Evolutionary conservation across 2,888 invertebrate species (phyloP), one percentile per base, ranked within the genome.

Genomic region (Torymus auratus): DNA sequence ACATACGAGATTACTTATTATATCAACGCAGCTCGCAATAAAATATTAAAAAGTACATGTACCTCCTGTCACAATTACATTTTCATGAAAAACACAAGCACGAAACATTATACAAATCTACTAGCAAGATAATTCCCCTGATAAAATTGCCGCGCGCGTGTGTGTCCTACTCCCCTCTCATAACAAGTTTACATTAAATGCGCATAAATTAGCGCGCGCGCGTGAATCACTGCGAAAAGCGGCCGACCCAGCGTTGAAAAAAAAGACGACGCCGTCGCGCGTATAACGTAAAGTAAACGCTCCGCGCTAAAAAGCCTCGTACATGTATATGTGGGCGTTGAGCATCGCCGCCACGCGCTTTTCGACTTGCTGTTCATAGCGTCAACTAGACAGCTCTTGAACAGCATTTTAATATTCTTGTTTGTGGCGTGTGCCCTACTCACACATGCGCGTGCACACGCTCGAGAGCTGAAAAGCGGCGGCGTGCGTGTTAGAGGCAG

Each of bases 171-270:
- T n/a, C 10, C 15, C n/a, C 17, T 60, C 60, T 60, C 60, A 11
- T 4, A 13, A n/a, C 50, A 61, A 60, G 60, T 52, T 61, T 71
- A 60, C 60, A 71, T 71, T 71, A 50, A 71, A 71, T 60, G 50
- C 17, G 50, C 71, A 61, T 71, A 60, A 71, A 71, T 70, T 58
- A 41, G 11, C 5, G 2, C 10, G 7, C 10, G 7, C 12, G 62
- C 14, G n/a, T 53, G 52, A 55, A 71, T 60, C 71, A 60, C 71
- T 17, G 60, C 41, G 7, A 41, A 41, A 41, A 41, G 41, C 41
- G 41, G 7, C 7, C 41, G 41, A 7, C 41, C 41, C 41, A 41
- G 41, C 41, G 41, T 41, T 1, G 41, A 41, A 52, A 71, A 71
- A 50, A 60, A 50, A 67, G 20, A 53, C 58, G 56, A n/a, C 23